Conservation (phyloP, 2,113 vertebrate species). For the Illadopsis cleaveri region DNA sequence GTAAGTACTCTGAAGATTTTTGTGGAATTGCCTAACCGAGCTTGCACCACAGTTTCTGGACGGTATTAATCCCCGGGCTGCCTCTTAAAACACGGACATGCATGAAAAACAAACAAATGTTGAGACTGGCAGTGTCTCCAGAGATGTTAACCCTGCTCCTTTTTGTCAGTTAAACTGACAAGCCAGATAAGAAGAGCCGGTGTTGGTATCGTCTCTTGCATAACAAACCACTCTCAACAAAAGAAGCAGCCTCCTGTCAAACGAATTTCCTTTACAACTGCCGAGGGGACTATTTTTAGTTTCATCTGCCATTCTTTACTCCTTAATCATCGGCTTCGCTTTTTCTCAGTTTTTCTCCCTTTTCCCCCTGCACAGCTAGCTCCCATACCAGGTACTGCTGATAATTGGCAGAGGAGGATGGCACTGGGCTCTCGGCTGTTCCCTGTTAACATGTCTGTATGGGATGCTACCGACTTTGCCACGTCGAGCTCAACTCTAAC, state of each 20-base stretch:
- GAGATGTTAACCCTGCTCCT: constrained; percentile 54
- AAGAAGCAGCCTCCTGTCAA: constrained; percentile 71
- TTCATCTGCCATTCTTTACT: constrained; percentile 53
- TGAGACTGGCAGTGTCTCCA: constrained; percentile 6
- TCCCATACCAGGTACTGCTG: not conserved
- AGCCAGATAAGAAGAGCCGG: constrained; percentile 65
- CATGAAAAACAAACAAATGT: constrained; percentile 49
- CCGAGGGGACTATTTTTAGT: constrained; percentile 61
- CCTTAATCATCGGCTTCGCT: constrained; percentile 23
- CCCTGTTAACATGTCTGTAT: not conserved
- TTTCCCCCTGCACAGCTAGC: not conserved
- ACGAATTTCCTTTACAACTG: constrained; percentile 74
- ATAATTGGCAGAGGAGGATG: not conserved
- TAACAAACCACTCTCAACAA: constrained; percentile 69
- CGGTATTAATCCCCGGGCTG: not conserved
- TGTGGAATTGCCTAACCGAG: constrained; percentile 26
- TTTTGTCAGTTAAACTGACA: constrained; percentile 75
- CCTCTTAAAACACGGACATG: not conserved
- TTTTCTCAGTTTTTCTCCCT: constrained; percentile 2
- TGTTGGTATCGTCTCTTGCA: constrained; percentile 68
- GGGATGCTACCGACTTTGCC: not conserved
- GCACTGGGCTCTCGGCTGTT: not conserved
- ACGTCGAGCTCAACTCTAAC: not conserved
- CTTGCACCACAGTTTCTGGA: constrained; percentile 5
- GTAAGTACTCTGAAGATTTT: not conserved